Base-by-base conservation (phyloP, 2,888 invertebrate species). In the Eupeodes latifasciatus region DNA sequence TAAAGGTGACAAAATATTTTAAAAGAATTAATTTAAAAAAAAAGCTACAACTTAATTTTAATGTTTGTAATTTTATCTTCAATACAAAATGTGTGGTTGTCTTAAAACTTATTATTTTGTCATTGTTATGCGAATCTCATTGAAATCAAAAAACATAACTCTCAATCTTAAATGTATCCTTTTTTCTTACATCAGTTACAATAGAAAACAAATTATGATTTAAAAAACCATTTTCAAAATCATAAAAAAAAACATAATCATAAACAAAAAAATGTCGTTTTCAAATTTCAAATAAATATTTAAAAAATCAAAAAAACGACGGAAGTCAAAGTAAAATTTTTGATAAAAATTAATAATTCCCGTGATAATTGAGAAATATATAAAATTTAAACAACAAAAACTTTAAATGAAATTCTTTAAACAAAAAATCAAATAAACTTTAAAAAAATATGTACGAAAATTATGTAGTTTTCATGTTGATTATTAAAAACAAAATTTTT, bases 391-490 rank as follows among this genome's bases (percentile, higher is more conserved):
- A 75, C 77, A 69, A 81, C 81, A 61, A 36, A 81, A 71, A 71
- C 36, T 81, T 74, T 64, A 78, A 77, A 83, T 61, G 75, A 79
- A 76, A 82, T 62, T 72, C 16, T 66, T 80, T 82, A 74, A 40
- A 86, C 47, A 76, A 79, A 79, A 61, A 78, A 75, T 44, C 59
- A 66, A 74, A 57, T 19, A 64, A 79, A 84, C 64, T 34, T 66
- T 81, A 71, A 40, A 40, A 40, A 40, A 7, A 67, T 40, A 62
- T 53, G 55, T 51, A 71, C 34, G 72, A 66, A 75, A 84, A 78
- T 14, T 14, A 11, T 72, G 84, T 81, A 84, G 84, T 85, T 80
- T 77, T 89, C 89, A 81, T 89, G 89, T 87, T 90, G 67, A 85
- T 88, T 81, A 27, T 27, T 27, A 27, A 2, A 27, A 27, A 27